phyloP scores from a whole-genome alignment of 2,113 vertebrate genomes.

The Heterochromis multidens region DNA sequence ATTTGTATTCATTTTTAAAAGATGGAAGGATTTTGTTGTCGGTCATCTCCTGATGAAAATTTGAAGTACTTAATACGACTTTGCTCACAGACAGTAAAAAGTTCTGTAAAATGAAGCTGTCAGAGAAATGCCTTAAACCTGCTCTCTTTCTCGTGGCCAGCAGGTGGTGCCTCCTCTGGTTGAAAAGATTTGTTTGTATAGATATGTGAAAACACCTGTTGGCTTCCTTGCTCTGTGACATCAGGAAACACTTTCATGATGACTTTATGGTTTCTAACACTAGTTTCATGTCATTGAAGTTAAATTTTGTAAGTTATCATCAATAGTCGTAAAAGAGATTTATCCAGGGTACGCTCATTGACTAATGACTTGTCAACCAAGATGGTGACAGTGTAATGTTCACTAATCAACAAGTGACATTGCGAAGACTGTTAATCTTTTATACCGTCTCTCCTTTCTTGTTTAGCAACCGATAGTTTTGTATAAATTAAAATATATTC shows the following conservation, averaged over 20 bases:
- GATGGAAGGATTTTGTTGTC: too few species aligned
- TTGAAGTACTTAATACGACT: too few species aligned
- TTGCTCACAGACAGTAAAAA: not conserved
- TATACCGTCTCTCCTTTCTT: rapidly evolving
- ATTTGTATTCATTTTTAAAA: too few species aligned
- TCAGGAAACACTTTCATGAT: not conserved
- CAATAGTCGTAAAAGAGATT: not conserved
- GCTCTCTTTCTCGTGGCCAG: not conserved
- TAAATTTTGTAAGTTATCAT: not conserved
- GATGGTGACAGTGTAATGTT: too few species aligned
- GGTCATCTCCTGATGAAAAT: too few species aligned
- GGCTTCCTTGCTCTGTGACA: not conserved
- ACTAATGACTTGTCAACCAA: too few species aligned
- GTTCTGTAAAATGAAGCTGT: not conserved
- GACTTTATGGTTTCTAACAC: not conserved
- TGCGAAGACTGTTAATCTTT: not conserved
- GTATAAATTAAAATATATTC: not conserved
- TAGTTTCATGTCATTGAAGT: not conserved
- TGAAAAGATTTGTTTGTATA: not conserved
- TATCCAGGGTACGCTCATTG: too few species aligned
- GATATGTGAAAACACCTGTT: too few species aligned
- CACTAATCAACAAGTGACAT: too few species aligned
- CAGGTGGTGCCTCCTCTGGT: not conserved
- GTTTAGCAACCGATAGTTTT: rapidly evolving
- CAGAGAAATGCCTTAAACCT: not conserved